A percentile compares a stretch with the other conserved stretches of the same genome.
phyloP scores from a whole-genome alignment of 2,888 invertebrate genomes.

The Thalpophila matura region DNA sequence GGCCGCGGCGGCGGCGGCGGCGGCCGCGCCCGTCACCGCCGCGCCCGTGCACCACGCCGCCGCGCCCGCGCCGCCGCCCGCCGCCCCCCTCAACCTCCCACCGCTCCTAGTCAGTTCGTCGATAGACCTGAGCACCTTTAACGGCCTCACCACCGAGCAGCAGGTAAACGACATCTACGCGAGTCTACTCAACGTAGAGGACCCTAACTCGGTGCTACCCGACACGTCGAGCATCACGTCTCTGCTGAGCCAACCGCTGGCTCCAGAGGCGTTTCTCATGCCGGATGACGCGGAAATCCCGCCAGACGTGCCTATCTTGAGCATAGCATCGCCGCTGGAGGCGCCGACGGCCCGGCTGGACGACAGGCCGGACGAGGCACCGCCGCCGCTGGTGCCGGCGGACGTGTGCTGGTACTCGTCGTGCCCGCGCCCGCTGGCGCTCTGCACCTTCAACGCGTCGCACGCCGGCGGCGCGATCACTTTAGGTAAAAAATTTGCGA shows the following conservation, averaged over 20 bases:
- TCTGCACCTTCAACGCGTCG: constrained; percentile 90
- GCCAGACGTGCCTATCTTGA: constrained; percentile 74
- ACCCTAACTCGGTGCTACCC: constrained; percentile 78
- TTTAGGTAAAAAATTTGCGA: constrained; percentile 87
- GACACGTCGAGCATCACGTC: constrained; percentile 82
- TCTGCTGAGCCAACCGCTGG: constrained; percentile 79
- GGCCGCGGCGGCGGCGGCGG: constrained; percentile 66
- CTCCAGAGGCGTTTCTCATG: constrained; percentile 75
- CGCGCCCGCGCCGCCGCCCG: constrained; percentile 55
- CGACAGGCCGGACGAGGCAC: constrained; percentile 70
- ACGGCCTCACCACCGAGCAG: constrained; percentile 82
- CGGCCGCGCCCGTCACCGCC: constrained; percentile 57
- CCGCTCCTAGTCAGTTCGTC: constrained; percentile 82
- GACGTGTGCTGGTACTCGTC: constrained; percentile 89
- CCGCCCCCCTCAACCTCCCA: constrained; percentile 71
- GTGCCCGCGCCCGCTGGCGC: constrained; percentile 91
- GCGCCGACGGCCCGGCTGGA: constrained; percentile 61
- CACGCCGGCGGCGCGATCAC: constrained; percentile 91
- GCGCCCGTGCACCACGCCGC: constrained; percentile 56
- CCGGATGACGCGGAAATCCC: constrained; percentile 79
- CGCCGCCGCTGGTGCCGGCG: constrained; percentile 76
- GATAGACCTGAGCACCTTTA: constrained; percentile 80
- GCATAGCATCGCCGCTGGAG: constrained; percentile 65
- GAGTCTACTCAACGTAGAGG: constrained; percentile 81
- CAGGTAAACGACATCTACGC: constrained; percentile 85